Base-by-base conservation (phyloP, 2,888 invertebrate genomes). In the Aricia artaxerxes region DNA sequence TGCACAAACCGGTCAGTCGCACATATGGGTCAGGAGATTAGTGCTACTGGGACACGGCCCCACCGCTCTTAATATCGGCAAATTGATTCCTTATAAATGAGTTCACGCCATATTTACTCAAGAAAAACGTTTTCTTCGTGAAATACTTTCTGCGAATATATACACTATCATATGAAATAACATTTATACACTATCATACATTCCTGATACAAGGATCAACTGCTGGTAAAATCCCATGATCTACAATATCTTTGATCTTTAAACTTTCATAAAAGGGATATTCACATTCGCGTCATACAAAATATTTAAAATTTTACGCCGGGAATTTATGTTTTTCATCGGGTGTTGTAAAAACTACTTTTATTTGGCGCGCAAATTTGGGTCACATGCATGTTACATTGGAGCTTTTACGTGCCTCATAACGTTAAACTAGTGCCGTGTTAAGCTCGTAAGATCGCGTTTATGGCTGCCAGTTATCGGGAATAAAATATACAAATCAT, bases 1-100 rank as follows among this genome's bases (percentile, higher is more conserved):
- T 89, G 87, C 85, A 85, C 85, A 87, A 89, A 88, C 87, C 85
- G 87, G 86, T 88, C 87, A 85, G 83, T 84, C 82, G 84, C 85
- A 83, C 87, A 90, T 90, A 87, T 89, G 85, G 91, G 90, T 90
- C 90, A 90, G 84, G 85, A 86, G 85, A 88, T 87, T 82, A 83
- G 86, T 88, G 89, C 88, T 87, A 89, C 84, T 86, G 85, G 89
- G 86, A 82, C 88, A 83, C 84, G 82, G 83, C 83, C 81, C 83
- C 80, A 81, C 79, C 78, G 82, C 81, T 78, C 80, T 76, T 79
- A 78, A 81, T 81, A 80, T 79, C 80, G 77, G 78, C 80, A 80
- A 80, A 82, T 81, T 81, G 80, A 81, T 82, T 64, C 80, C 80
- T 79, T 82, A 79, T 76, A 80, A 82, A 81, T 77, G 78, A 79